phyloP scores from a whole-genome alignment of 2,797 vertebrate genomes.

The Morelia viridis region DNA sequence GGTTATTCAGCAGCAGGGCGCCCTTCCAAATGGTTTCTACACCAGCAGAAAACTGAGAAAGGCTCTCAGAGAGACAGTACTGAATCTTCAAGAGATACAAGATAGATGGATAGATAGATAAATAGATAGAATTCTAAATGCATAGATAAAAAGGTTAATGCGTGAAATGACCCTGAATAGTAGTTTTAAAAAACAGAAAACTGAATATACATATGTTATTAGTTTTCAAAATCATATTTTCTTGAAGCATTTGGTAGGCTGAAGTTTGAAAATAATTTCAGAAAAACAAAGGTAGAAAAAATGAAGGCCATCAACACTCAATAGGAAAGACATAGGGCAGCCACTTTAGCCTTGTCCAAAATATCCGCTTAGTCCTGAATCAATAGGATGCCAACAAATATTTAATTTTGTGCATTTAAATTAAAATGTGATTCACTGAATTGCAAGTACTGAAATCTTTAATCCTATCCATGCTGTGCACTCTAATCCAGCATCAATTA shows the following conservation, averaged over 20 bases:
- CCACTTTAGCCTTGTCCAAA: background rate
- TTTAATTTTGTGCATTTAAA: background rate
- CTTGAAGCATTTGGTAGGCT: background rate
- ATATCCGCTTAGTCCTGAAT: background rate
- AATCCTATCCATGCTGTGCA: background rate
- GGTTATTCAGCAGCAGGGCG: too few species aligned
- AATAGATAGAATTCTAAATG: background rate
- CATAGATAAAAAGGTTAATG: background rate
- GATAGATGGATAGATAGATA: too few species aligned
- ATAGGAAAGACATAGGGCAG: background rate
- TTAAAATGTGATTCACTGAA: background rate
- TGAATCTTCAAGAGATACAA: too few species aligned
- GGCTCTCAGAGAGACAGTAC: too few species aligned
- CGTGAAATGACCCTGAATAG: background rate
- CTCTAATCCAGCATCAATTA: background rate
- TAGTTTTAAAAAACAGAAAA: background rate
- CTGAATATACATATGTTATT: too few species aligned
- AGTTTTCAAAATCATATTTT: background rate
- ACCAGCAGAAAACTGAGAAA: background rate
- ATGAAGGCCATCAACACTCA: background rate
- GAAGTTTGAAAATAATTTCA: background rate
- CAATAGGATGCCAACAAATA: background rate
- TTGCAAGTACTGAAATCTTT: background rate
- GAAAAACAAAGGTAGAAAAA: background rate
- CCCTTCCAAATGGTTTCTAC: too few species aligned